phyloP scores from a whole-genome alignment of 2,888 invertebrate species.

The Parnassius orleans region DNA sequence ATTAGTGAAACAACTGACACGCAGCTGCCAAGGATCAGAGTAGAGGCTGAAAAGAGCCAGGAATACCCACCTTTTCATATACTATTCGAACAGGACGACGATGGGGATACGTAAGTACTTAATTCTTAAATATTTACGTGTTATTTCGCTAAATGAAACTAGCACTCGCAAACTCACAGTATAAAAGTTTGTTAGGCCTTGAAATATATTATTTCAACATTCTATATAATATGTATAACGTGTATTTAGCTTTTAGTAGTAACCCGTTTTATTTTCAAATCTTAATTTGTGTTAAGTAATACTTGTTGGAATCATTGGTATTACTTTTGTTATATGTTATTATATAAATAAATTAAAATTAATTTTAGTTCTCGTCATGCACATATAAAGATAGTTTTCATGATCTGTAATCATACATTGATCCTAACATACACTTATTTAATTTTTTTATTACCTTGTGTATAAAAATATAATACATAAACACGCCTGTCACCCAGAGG shows the following conservation, averaged over 20 bases:
- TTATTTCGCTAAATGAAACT: neutral
- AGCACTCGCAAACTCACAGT: neutral
- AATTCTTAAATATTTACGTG: neutral
- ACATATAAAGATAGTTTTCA: too few relatives aligned
- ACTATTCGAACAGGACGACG: conserved; percentile 89
- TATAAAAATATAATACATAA: too few relatives aligned
- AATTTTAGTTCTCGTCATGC: too few relatives aligned
- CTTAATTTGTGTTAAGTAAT: too few relatives aligned
- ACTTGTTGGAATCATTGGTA: too few relatives aligned
- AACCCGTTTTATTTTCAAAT: too few relatives aligned
- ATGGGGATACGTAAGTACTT: conserved; percentile 92
- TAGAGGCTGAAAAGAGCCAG: conserved; percentile 33
- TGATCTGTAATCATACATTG: too few relatives aligned
- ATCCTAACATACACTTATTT: too few relatives aligned
- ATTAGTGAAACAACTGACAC: conserved; percentile 40
- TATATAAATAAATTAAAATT: too few relatives aligned
- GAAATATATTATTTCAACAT: conserved; percentile 13
- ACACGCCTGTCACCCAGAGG: too few relatives aligned
- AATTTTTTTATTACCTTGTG: too few relatives aligned
- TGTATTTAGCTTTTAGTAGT: neutral
- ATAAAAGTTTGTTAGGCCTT: conserved; percentile 14
- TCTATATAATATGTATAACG: conserved; percentile 11
- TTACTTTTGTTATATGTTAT: too few relatives aligned
- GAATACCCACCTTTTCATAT: conserved; percentile 80
- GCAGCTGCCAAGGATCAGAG: conserved; percentile 37